These are phyloP conservation scores for Corythoichthys haematopterus DNA, from an alignment of 2,113 vertebrate genomes.

Conservation along the genomic window DNA sequence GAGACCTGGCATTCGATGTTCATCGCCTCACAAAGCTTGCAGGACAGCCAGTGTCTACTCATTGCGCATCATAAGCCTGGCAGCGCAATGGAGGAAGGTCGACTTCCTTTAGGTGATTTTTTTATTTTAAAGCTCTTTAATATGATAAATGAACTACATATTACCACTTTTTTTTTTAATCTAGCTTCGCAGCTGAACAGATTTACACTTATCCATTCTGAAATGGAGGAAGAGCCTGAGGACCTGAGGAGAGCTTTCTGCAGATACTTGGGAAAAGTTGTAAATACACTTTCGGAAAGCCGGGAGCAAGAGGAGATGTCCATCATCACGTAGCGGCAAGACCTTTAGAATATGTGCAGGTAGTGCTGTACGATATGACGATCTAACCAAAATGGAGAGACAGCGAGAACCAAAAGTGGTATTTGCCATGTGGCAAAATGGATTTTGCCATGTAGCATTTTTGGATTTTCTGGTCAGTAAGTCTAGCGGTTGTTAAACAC, in stretches of 20 bases:
- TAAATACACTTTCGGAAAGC: slow-evolving; percentile 83
- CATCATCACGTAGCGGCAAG: slow-evolving; percentile 77
- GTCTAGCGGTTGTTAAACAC: too few species aligned
- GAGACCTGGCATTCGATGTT: slow-evolving; percentile 88
- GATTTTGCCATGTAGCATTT: too few species aligned
- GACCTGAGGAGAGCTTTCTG: slow-evolving; percentile 81
- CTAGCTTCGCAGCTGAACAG: slow-evolving; percentile 81
- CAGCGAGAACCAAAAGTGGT: too few species aligned
- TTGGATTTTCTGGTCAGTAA: too few species aligned
- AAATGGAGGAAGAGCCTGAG: slow-evolving; percentile 90
- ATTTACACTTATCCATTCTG: slow-evolving; percentile 83
- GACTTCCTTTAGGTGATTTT: slow-evolving; percentile 77
- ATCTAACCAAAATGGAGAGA: too few species aligned
- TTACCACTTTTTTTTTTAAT: slow-evolving; percentile 28
- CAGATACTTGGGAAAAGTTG: slow-evolving; percentile 80
- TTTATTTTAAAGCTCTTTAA: background rate
- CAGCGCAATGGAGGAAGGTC: slow-evolving; percentile 60
- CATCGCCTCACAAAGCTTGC: slow-evolving; percentile 81
- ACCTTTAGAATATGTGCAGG: background rate
- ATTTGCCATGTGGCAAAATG: too few species aligned
- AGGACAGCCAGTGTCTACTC: slow-evolving; percentile 85
- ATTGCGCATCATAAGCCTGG: slow-evolving; percentile 93
- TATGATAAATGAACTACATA: background rate
- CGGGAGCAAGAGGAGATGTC: slow-evolving; percentile 91
- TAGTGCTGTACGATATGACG: background rate